phyloP scores from a whole-genome alignment of 2,113 vertebrate genomes.

The Coptodon rendalli region DNA sequence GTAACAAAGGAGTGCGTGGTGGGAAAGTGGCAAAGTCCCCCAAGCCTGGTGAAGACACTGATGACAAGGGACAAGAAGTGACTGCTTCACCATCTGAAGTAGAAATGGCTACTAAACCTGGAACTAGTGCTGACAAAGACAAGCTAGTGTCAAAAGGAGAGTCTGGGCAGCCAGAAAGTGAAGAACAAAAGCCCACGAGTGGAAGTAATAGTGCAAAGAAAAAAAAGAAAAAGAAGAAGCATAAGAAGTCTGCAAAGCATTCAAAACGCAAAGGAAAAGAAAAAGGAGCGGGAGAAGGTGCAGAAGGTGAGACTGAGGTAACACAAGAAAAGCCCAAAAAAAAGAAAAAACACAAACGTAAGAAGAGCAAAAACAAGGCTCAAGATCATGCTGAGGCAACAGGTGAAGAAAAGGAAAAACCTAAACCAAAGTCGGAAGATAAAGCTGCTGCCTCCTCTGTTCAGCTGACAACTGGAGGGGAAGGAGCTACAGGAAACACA shows the following conservation, averaged over 20 bases:
- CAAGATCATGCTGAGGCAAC: slow-evolving; percentile 42
- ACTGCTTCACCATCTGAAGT: slow-evolving; percentile 48
- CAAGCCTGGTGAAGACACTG: slow-evolving; percentile 42
- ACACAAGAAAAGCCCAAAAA: slow-evolving; percentile 84
- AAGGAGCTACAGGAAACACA: slow-evolving; percentile 30
- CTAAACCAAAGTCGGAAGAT: slow-evolving; percentile 57
- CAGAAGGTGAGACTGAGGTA: slow-evolving; percentile 68
- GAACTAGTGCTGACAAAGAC: slow-evolving; percentile 47
- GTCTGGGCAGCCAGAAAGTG: slow-evolving; percentile 13
- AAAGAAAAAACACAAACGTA: slow-evolving; percentile 87
- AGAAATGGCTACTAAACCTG: slow-evolving; percentile 8
- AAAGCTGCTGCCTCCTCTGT: slow-evolving; percentile 38
- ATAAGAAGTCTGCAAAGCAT: slow-evolving; percentile 93
- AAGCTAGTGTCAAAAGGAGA: slow-evolving; percentile 31
- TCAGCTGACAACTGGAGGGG: slow-evolving; percentile 4
- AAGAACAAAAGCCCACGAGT: slow-evolving; percentile 49
- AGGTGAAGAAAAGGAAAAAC: slow-evolving; percentile 57
- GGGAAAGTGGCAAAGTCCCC: slow-evolving; percentile 58
- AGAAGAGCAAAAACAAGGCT: slow-evolving; percentile 78
- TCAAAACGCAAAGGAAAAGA: slow-evolving; percentile 81
- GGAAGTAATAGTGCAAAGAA: slow-evolving; percentile 66
- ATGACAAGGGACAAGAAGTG: slow-evolving; percentile 53
- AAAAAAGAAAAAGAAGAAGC: slow-evolving; percentile 96
- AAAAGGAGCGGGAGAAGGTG: slow-evolving; percentile 66
- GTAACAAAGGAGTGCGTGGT: slow-evolving; percentile 80